Evolutionary conservation across 2,113 vertebrate species (phyloP), one percentile per base, ranked within the genome.

Genomic region (Tylochromis polylepis): DNA sequence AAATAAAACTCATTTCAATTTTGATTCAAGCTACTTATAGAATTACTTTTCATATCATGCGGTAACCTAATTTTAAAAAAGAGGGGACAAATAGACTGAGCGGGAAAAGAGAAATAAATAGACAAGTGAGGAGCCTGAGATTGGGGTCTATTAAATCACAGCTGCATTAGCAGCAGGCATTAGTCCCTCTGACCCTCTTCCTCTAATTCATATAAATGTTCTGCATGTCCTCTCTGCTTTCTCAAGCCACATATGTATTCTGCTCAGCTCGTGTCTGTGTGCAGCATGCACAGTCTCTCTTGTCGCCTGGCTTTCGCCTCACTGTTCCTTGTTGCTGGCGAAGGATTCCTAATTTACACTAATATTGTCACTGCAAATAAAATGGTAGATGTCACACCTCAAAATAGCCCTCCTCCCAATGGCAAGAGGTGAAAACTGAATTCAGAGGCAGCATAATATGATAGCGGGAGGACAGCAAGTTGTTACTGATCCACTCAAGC

Each of bases 81-180:
- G n/a, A 79, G 31, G 46, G 8, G 80, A 78, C 38, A 18, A 81
- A 57, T n/a, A 12, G 49, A 57, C 24, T 70, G 34, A 41, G 49
- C 31, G 15, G n/a, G 20, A 57, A 62, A 80, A 53, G 38, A 5
- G 18, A 38, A 49, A 75, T 14, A 41, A 36, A 85, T 22, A 81
- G 70, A 81, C 36, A 22, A 86, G 84, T 46, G 20, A 67, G 14
- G 65, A 59, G 77, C 59, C 79, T 65, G 15, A 85, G 86, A 92
- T 84, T 56, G 72, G 62, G 60, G 85, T 93, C 93, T 93, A 93
- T 95, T 94, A 93, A 88, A 91, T 90, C 72, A 88, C 79, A 93
- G 93, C 89, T 93, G 85, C 84, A 91, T 95, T 93, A 94, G 70
- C 78, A 75, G 62, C 27, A 79, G 77, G 84, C 84, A 86, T 90